Base-by-base conservation (phyloP, 2,797 vertebrate genomes). In the Tympanoctomys barrerae region DNA sequence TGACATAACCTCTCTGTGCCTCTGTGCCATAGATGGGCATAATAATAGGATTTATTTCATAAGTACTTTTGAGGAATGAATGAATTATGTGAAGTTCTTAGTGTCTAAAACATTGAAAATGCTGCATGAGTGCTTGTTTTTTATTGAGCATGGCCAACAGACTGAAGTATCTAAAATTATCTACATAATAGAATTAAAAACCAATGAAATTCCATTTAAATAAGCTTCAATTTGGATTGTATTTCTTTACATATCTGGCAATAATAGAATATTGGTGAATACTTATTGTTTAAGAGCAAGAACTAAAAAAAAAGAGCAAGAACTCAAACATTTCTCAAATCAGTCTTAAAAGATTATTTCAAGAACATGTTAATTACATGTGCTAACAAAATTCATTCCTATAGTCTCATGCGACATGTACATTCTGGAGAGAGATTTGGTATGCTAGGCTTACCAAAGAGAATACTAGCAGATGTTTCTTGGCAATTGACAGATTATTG, bases 281-380 rank as follows among this genome's bases (percentile, higher is more conserved):
- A 89, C 81, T 73, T 93, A 81, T 54, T 36, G 13, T 90, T 92
- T 39, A 52, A 88, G 46, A 96, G 46, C 36, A 84, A 61, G 82
- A 90, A 46, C 80, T 95, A 42, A 42, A 5, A 42, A 42, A 42
- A 42, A 52, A 88, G 46, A 96, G 46, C 36, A 84, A 61, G 82
- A 90, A 46, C 80, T 95, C 62, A 66, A 66, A 92, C 4, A 89
- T n/a, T 94, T 95, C 68, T 93, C 81, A 82, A 79, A 71, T 22
- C 81, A 33, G 9, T 71, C 68, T 91, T 89, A 81, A 85, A 2
- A 81, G 66, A 83, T 39, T 89, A 93, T 93, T 91, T 70, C 31
- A 82, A 33, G 33, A 57, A 87, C 18, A 79, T 83, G 33, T 80
- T 87, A 80, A 81, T 88, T 75, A 57, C 16, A 31, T 54, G 24